Evolutionary conservation across 2,888 invertebrate genomes (phyloP).

Genomic region (Acrobasis suavella): DNA sequence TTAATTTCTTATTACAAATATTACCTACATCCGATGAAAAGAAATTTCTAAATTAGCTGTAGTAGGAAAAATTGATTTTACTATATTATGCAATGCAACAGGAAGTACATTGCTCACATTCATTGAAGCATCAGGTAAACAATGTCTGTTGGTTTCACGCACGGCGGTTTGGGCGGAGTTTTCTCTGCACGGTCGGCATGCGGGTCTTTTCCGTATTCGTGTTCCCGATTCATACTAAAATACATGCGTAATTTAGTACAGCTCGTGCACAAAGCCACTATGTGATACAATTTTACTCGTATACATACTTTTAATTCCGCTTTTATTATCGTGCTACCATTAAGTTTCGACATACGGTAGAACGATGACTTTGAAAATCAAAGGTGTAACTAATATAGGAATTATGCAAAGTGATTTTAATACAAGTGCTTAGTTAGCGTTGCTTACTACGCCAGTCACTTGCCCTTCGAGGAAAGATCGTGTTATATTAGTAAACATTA

Average conservation of each 20-base stretch:
- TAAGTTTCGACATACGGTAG: slow-evolving; percentile 35
- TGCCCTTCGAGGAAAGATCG: slow-evolving; percentile 19
- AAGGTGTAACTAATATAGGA: slow-evolving; percentile 40
- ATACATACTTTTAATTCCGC: slow-evolving; percentile 40
- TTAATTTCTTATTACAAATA: too few relatives aligned
- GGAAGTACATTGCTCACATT: slow-evolving; percentile 18
- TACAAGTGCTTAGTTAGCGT: slow-evolving; percentile 24
- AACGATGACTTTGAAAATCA: slow-evolving; percentile 36
- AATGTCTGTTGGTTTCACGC: slow-evolving; percentile 26
- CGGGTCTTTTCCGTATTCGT: slow-evolving; percentile 60
- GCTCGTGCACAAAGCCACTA: slow-evolving; percentile 29
- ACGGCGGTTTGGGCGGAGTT: slow-evolving; percentile 45
- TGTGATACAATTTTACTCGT: slow-evolving; percentile 31
- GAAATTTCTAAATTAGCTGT: not conserved
- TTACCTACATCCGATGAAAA: too few relatives aligned
- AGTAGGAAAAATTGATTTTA: not conserved
- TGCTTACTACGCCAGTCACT: slow-evolving; percentile 6
- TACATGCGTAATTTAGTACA: slow-evolving; percentile 30
- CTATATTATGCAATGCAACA: slow-evolving; percentile 4
- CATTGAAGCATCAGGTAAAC: slow-evolving; percentile 21
- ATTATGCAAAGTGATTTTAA: slow-evolving; percentile 34
- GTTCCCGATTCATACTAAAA: slow-evolving; percentile 45
- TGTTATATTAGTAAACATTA: not conserved
- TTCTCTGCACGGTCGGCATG: slow-evolving; percentile 53
- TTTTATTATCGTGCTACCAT: slow-evolving; percentile 26